These are phyloP conservation scores for Albula glossodonta DNA, from an alignment of 2,113 vertebrate species.

Conservation along the genomic window DNA sequence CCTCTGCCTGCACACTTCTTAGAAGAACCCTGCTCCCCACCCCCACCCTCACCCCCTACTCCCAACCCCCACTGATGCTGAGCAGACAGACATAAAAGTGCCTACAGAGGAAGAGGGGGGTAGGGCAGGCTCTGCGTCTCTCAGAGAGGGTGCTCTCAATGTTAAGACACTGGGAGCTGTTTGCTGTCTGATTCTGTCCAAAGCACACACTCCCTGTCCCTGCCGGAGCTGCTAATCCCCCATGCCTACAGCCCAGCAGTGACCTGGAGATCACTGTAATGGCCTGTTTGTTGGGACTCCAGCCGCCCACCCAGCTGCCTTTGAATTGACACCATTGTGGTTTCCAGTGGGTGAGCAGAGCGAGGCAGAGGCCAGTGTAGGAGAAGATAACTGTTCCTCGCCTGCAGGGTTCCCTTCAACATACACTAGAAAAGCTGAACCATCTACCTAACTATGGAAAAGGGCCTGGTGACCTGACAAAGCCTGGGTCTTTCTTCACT, in stretches of 20 bases:
- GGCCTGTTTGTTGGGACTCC: conserved; percentile 17
- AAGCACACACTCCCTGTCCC: neutral
- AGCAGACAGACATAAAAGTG: conserved; percentile 60
- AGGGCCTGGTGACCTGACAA: no score
- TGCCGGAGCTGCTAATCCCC: neutral
- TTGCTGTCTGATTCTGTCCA: neutral
- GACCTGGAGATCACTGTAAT: conserved; percentile 22
- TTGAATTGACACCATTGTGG: conserved; percentile 22
- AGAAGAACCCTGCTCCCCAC: conserved; percentile 28
- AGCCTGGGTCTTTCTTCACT: no score
- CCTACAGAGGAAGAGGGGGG: conserved; percentile 43
- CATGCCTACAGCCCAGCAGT: neutral
- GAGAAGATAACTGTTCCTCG: neutral
- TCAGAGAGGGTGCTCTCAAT: neutral
- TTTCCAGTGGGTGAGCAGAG: neutral
- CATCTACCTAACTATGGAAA: neutral
- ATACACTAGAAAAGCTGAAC: neutral
- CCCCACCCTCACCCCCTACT: conserved; percentile 37
- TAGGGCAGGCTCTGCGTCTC: conserved; percentile 33
- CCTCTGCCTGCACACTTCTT: conserved; percentile 22
- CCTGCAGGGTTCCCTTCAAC: neutral
- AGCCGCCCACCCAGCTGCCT: conserved; percentile 12
- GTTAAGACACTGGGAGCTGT: neutral
- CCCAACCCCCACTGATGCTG: conserved; percentile 42
- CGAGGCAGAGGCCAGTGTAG: neutral